Percentiles rank a stretch among this genome's conserved stretches.
These are phyloP conservation scores for Narcine bancroftii DNA, from an alignment of 2,113 vertebrate genomes.

Conservation along the genomic window DNA sequence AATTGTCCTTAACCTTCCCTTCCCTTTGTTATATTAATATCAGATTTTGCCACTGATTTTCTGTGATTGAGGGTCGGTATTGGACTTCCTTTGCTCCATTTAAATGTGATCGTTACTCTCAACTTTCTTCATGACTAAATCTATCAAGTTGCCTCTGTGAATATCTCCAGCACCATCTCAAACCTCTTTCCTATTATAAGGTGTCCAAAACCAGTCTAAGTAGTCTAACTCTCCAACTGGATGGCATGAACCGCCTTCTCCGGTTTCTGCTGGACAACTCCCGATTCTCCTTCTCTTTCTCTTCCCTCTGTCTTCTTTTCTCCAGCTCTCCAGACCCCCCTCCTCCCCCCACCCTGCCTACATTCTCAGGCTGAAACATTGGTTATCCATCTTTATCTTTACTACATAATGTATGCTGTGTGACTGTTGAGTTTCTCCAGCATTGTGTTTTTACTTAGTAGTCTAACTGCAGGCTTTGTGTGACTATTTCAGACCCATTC, in stretches of 20 bases:
- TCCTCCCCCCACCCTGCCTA: too few relatives aligned
- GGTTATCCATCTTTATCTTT: too few relatives aligned
- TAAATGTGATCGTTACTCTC: neutral
- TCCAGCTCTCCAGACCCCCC: too few relatives aligned
- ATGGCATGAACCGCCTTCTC: too few relatives aligned
- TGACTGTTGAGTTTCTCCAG: too few relatives aligned
- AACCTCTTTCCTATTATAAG: neutral
- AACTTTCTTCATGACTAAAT: neutral
- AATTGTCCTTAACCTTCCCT: neutral
- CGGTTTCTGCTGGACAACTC: too few relatives aligned
- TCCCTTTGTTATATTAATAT: neutral
- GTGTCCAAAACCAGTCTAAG: neutral
- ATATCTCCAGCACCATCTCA: neutral
- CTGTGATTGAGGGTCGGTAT: neutral
- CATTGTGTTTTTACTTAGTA: too few relatives aligned
- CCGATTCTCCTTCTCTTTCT: too few relatives aligned
- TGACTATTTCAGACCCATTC: neutral
- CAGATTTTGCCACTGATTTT: neutral
- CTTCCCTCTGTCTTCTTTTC: too few relatives aligned
- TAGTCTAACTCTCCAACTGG: too few relatives aligned
- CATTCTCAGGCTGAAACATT: too few relatives aligned
- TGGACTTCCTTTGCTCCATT: neutral
- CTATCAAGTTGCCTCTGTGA: neutral
- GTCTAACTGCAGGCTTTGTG: neutral
- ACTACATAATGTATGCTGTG: too few relatives aligned